These are phyloP conservation scores for Micromys minutus DNA, from an alignment of 2,113 vertebrate species.

Conservation along the genomic window DNA sequence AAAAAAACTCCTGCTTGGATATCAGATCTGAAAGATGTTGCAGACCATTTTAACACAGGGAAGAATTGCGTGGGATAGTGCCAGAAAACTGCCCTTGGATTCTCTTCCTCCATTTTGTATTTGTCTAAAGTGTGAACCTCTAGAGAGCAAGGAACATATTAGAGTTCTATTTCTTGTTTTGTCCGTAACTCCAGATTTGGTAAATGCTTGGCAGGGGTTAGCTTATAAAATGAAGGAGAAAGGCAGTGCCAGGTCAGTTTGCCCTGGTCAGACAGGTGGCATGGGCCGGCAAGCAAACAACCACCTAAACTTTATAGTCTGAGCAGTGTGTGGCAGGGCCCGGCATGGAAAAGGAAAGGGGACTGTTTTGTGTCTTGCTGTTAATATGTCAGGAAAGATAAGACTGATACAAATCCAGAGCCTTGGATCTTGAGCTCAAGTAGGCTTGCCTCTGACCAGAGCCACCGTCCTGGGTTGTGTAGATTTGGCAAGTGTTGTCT, in stretches of 20 bases:
- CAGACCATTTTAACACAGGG: background rate
- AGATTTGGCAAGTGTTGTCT: background rate
- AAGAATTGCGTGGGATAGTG: background rate
- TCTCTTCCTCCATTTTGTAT: background rate
- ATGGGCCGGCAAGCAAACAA: rapidly evolving
- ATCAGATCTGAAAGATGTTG: background rate
- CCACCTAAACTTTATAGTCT: no score
- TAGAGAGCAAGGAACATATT: background rate
- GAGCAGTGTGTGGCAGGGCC: background rate
- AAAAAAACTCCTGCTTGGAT: background rate
- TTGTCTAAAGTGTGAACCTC: background rate
- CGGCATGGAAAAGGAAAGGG: background rate
- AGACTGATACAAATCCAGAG: background rate
- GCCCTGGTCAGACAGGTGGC: background rate
- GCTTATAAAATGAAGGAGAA: background rate
- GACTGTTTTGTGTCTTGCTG: background rate
- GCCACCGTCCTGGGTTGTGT: background rate
- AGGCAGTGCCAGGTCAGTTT: background rate
- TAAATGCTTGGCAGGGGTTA: background rate
- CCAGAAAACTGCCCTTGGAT: background rate
- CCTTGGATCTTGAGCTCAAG: background rate
- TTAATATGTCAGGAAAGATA: background rate
- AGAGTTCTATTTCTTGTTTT: background rate
- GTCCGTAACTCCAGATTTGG: background rate
- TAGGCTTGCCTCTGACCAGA: background rate